A percentile compares a stretch with the other conserved stretches of the same genome.
phyloP scores from a whole-genome alignment of 2,113 vertebrate species.

The Donacobius atricapilla region DNA sequence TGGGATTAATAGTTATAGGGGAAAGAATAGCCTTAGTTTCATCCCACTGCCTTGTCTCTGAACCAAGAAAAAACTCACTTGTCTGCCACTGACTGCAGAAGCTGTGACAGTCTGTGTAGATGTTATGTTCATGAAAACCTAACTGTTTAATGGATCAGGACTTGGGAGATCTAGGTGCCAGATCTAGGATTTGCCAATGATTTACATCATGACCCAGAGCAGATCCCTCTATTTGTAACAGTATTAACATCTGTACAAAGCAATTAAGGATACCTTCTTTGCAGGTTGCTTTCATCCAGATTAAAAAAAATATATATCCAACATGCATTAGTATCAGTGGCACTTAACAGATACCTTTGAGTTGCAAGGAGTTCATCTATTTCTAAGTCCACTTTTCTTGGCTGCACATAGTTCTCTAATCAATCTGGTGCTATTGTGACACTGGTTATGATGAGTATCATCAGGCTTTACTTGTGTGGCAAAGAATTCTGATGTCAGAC shows the following conservation, averaged over 20 bases:
- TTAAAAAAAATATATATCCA: neutral
- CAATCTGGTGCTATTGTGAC: accelerated
- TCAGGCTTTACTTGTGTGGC: neutral
- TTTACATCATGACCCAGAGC: neutral
- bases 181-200: neutral
- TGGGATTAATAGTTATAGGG: neutral
- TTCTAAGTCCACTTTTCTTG: neutral
- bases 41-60: neutral
- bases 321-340: neutral
- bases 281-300: neutral
- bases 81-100: neutral
- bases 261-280: neutral
- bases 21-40: neutral
- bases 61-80: neutral
- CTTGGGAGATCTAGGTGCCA: neutral
- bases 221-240: neutral
- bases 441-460: neutral
- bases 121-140: neutral
- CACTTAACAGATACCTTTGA: neutral
- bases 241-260: neutral
- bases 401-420: neutral
- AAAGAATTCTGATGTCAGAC: neutral
- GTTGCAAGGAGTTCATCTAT: neutral
- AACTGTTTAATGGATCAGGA: neutral
- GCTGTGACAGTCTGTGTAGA: neutral